Conservation (phyloP, 2,113 vertebrate genomes). For the Porphyrio hochstetteri region DNA sequence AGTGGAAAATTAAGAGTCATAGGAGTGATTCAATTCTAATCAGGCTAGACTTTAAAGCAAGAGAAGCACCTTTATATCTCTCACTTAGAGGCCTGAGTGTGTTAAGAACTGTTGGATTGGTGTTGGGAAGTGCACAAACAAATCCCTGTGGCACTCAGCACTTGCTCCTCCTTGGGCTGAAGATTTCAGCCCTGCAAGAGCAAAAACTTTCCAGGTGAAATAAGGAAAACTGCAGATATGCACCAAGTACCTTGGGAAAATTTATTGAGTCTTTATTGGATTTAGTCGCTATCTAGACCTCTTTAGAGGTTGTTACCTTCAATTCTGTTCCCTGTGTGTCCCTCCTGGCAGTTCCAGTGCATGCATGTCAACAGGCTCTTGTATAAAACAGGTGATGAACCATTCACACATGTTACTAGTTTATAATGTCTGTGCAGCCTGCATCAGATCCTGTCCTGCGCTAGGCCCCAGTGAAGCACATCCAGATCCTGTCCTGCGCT, state of each 20-base stretch:
- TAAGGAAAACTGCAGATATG: background rate
- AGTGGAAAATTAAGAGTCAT: constrained; percentile 54
- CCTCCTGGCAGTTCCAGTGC: background rate
- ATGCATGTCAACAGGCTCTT: background rate
- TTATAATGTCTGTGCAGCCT: background rate
- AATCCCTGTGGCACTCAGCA: background rate
- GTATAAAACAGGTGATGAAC: background rate
- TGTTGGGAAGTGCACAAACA: background rate
- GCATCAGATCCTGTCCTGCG: background rate
- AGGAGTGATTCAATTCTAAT: constrained; percentile 37
- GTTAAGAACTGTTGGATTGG: constrained; percentile 6
- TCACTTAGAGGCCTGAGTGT: background rate
- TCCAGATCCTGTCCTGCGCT: background rate
- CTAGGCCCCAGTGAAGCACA: background rate
- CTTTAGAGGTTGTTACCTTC: background rate
- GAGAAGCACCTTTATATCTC: constrained; percentile 33
- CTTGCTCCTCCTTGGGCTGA: background rate
- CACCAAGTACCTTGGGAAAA: background rate
- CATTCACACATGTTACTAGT: background rate
- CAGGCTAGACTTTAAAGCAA: constrained; percentile 47
- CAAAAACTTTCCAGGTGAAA: background rate
- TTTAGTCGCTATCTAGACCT: background rate
- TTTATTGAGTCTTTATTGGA: background rate
- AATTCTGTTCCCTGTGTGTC: background rate
- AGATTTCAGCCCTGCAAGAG: background rate